Base-by-base conservation (phyloP, 2,888 invertebrate species). In the Sphinx pinastri region DNA sequence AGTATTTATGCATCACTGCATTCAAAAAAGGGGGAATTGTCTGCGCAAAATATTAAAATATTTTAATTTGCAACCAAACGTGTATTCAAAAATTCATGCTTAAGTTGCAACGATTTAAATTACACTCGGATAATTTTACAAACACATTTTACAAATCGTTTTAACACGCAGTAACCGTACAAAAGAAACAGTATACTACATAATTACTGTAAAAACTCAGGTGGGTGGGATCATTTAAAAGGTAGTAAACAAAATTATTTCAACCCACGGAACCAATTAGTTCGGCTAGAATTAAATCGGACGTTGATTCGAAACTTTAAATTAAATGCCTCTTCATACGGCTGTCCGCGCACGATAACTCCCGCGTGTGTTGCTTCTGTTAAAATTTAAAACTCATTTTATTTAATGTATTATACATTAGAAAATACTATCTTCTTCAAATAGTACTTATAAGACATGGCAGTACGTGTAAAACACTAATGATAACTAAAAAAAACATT, bases 241-340 rank as follows among this genome's bases (percentile, higher is more conserved):
- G 86, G 90, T 90, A 91, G 91, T 92, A 93, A 93, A 94, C 93
- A 92, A 88, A 93, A 92, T 93, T 92, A 93, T 91, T 86, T 87
- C 91, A 81, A 88, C 93, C 93, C 91, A 93, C 93, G 88, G 85
- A 79, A 74, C 82, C 94, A 93, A 94, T 94, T 94, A 94, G 93
- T 93, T 94, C 94, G 83, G 84, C 93, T 94, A 94, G 94, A 91
- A 92, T 89, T 88, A 92, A 92, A 89, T 89, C 88, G 87, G 88
- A 88, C 85, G 87, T 90, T 91, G 88, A 89, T 84, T 84, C 88
- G 87, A 80, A 81, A 83, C 81, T 79, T 58, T 19, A 59, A 69
- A 60, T 60, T 69, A 51, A 69, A 69, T n/a, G 38, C 54, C 47
- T 45, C 16, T 63, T 54, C 3, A 19, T 63, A 69, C 5, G 7